A percentile compares a stretch with the other conserved stretches of the same genome.
These are phyloP conservation scores for Acronicta psi DNA, from an alignment of 2,888 invertebrate genomes.

Conservation along the genomic window DNA sequence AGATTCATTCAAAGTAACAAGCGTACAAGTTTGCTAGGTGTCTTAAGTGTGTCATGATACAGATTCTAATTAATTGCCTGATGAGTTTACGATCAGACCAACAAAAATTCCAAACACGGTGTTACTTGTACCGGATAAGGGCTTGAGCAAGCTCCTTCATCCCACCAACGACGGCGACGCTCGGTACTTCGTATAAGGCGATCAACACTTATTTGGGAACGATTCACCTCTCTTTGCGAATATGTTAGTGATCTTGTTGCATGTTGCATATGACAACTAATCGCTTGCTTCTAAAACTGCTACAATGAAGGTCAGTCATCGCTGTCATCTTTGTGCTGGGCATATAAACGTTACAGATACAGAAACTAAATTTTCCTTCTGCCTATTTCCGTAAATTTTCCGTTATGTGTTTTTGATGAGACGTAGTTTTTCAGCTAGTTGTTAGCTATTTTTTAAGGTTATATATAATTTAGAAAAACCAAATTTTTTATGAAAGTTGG, in stretches of 20 bases:
- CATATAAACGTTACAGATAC: no score
- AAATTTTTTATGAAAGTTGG: no score
- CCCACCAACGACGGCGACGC: slow-evolving; percentile 49
- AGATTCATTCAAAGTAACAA: slow-evolving; percentile 28
- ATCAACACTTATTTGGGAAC: slow-evolving; percentile 53
- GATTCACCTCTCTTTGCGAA: slow-evolving; percentile 59
- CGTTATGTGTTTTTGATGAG: no score
- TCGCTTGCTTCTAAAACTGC: slow-evolving; percentile 2
- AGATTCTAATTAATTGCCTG: slow-evolving; percentile 31
- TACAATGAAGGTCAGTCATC: background rate
- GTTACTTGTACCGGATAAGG: slow-evolving; percentile 56
- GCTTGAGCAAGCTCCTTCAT: slow-evolving; percentile 44
- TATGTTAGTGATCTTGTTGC: slow-evolving; percentile 45
- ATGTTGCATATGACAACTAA: slow-evolving; percentile 43
- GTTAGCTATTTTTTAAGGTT: no score
- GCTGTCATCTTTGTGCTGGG: no score
- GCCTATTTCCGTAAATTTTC: no score
- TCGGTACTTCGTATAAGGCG: slow-evolving; percentile 54
- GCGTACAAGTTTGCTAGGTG: slow-evolving; percentile 5
- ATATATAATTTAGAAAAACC: no score
- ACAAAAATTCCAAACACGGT: slow-evolving; percentile 59
- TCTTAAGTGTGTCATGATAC: slow-evolving; percentile 37
- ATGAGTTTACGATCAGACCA: slow-evolving; percentile 46
- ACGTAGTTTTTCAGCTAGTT: no score
- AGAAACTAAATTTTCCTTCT: no score